Evolutionary conservation across 2,797 vertebrate species (phyloP).

Genomic region (Crenichthys baileyi): DNA sequence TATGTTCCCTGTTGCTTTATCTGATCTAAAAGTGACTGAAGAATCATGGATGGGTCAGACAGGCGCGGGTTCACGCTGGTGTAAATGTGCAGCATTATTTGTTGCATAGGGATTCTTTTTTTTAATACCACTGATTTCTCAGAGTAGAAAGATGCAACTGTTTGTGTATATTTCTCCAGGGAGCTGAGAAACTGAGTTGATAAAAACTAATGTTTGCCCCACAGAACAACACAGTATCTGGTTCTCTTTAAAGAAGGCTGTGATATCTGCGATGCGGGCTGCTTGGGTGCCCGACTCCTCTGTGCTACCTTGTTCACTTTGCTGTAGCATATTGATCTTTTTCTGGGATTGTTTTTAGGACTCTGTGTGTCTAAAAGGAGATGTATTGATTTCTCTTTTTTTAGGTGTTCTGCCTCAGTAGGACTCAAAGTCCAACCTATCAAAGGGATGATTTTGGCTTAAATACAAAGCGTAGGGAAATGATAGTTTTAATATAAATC

Average conservation of each 20-base stretch:
- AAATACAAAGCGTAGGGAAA: constrained; percentile 6
- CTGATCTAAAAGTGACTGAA: constrained; percentile 22
- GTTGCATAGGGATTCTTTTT: constrained; percentile 29
- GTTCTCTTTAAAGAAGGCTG: constrained; percentile 53
- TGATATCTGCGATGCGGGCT: constrained; percentile 59
- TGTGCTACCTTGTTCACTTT: constrained; percentile 66
- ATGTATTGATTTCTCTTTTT: constrained; percentile 71
- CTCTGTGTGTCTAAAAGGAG: constrained; percentile 68
- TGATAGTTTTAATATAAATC: constrained; percentile 3
- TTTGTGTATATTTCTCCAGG: constrained; percentile 60
- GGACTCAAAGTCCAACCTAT: constrained; percentile 35
- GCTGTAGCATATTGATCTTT: constrained; percentile 75
- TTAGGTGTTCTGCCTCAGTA: constrained; percentile 51
- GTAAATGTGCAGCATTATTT: constrained; percentile 34
- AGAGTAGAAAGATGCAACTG: constrained; percentile 47
- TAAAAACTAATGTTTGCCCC: constrained; percentile 64
- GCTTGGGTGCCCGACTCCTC: constrained; percentile 58
- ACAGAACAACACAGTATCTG: constrained; percentile 59
- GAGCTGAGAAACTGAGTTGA: constrained; percentile 62
- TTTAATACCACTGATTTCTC: constrained; percentile 39
- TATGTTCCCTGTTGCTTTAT: constrained; percentile 34
- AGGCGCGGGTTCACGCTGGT: constrained; percentile 25
- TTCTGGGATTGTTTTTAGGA: constrained; percentile 72
- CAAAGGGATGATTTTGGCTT: constrained; percentile 51
- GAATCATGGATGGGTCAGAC: constrained; percentile 28